Percentiles rank a stretch among this genome's conserved stretches.
Conservation (phyloP, 1,140 invertebrate genomes). For the Drosophila sproati region DNA sequence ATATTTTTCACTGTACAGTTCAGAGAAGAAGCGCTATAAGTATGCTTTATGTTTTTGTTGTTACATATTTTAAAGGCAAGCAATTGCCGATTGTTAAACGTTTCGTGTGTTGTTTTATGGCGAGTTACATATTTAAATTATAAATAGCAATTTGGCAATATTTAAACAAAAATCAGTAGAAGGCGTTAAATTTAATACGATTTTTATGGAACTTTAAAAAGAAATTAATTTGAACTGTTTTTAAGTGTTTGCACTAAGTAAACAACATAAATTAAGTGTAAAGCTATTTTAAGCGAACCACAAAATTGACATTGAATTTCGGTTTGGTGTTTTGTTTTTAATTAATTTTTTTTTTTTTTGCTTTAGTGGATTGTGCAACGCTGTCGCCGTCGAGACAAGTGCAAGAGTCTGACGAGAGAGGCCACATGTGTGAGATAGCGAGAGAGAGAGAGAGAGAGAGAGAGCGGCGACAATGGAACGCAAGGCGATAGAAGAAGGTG, state of each 20-base stretch:
- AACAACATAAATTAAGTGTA: slow-evolving; percentile 74
- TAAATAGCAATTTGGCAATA: slow-evolving; percentile 44
- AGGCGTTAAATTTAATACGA: background rate
- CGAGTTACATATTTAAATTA: slow-evolving; percentile 25
- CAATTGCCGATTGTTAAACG: slow-evolving; percentile 36
- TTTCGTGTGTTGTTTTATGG: slow-evolving; percentile 35
- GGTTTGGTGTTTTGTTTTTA: slow-evolving; percentile 15
- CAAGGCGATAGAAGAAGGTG: slow-evolving; percentile 13
- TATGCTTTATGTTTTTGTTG: slow-evolving; percentile 39
- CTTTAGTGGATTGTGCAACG: slow-evolving; percentile 67
- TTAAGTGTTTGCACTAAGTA: slow-evolving; percentile 43
- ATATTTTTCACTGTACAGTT: background rate
- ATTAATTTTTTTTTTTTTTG: background rate
- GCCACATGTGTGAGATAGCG: slow-evolving; percentile 8
- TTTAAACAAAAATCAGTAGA: slow-evolving; percentile 19
- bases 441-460: background rate
- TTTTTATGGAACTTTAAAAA: slow-evolving; percentile 21
- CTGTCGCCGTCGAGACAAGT: slow-evolving; percentile 53
- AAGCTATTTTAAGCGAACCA: slow-evolving; percentile 64
- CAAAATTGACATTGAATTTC: slow-evolving; percentile 81
- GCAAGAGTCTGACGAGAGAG: slow-evolving; percentile 55
- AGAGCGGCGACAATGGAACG: slow-evolving; percentile 16
- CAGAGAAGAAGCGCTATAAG: slow-evolving; percentile 32
- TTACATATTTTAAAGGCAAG: slow-evolving; percentile 58
- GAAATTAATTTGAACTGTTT: slow-evolving; percentile 21